A percentile compares a stretch with the other conserved stretches of the same genome.
phyloP scores from a whole-genome alignment of 2,113 vertebrate genomes.

The Boulengeromyrus knoepffleri region DNA sequence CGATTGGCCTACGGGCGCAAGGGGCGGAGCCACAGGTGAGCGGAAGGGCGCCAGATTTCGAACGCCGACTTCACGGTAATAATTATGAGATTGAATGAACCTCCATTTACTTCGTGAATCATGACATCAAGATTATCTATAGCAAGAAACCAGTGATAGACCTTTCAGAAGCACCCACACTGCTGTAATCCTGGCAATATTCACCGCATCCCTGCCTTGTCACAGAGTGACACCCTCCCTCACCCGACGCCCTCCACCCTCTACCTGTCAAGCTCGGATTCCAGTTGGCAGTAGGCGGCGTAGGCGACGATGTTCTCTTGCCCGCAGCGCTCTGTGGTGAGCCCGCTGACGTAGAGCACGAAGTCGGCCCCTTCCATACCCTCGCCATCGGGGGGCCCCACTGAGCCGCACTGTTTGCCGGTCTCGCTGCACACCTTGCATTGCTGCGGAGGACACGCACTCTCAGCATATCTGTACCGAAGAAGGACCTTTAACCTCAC shows the following conservation, averaged over 20 bases:
- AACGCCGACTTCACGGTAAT: not conserved
- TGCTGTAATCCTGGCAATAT: not conserved
- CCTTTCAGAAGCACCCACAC: not conserved
- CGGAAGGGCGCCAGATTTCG: not conserved
- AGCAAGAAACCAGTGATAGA: not conserved
- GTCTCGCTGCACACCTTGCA: slow-evolving; percentile 78
- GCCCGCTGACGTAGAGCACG: slow-evolving; percentile 84
- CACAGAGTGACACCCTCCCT: too few relatives aligned
- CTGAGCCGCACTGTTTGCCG: slow-evolving; percentile 67
- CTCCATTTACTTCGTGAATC: not conserved
- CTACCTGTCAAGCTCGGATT: slow-evolving; percentile 88
- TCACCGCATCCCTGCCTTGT: not conserved
- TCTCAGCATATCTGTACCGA: not conserved
- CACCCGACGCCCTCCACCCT: not conserved
- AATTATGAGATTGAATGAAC: not conserved
- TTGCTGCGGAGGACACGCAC: slow-evolving; percentile 59
- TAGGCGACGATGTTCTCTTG: slow-evolving; percentile 96
- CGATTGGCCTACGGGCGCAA: slow-evolving; percentile 70
- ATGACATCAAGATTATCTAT: not conserved
- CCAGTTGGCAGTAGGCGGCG: slow-evolving; percentile 93
- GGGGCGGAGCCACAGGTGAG: not conserved
- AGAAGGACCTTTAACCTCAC: not conserved
- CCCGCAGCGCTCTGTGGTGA: slow-evolving; percentile 86
- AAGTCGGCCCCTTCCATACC: slow-evolving; percentile 86
- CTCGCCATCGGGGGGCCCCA: slow-evolving; percentile 66